Percentiles rank a stretch among this genome's conserved stretches.
These are phyloP conservation scores for Drosophila pegasa DNA, from an alignment of 2,888 invertebrate species.

Conservation along the genomic window DNA sequence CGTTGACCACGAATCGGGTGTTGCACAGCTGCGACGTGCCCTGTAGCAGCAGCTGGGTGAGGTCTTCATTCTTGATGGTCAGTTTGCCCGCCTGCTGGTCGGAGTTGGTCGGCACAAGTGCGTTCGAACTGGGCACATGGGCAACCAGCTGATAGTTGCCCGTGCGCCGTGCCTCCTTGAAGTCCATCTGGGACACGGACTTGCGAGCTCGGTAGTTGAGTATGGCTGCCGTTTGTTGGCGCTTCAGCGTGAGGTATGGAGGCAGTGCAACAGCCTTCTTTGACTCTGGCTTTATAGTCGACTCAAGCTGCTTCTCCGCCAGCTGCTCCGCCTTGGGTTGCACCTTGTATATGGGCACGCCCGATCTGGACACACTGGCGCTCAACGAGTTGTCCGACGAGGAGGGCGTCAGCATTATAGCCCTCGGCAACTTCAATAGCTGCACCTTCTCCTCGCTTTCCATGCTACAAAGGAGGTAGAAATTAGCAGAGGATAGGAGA, in stretches of 20 bases:
- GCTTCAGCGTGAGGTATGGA: slow-evolving; percentile 58
- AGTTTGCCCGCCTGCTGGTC: slow-evolving; percentile 12
- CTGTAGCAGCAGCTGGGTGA: slow-evolving; percentile 45
- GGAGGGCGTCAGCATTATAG: slow-evolving; percentile 64
- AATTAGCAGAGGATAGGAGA: too few species aligned
- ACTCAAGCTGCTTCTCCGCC: not conserved
- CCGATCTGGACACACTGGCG: slow-evolving; percentile 32
- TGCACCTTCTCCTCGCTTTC: slow-evolving; percentile 35
- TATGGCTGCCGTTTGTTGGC: slow-evolving; percentile 67
- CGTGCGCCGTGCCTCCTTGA: slow-evolving; percentile 73
- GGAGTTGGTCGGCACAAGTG: slow-evolving; percentile 5
- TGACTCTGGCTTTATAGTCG: not conserved
- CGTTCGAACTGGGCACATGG: slow-evolving; percentile 44
- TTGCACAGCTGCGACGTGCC: slow-evolving; percentile 33
- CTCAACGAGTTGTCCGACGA: slow-evolving; percentile 66
- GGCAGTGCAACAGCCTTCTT: slow-evolving; percentile 9
- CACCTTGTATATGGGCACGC: not conserved
- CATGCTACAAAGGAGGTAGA: slow-evolving; percentile 34
- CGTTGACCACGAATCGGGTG: slow-evolving; percentile 47
- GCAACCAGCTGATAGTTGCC: slow-evolving; percentile 60
- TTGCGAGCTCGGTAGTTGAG: slow-evolving; percentile 74
- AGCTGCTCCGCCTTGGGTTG: slow-evolving; percentile 4
- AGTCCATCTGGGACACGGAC: slow-evolving; percentile 82
- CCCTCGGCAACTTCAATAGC: slow-evolving; percentile 40
- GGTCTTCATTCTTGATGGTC: slow-evolving; percentile 28